A percentile compares a stretch with the other conserved stretches of the same genome.
These are phyloP conservation scores for Bombus breviceps DNA, from an alignment of 1,140 invertebrate genomes.

Conservation along the genomic window DNA sequence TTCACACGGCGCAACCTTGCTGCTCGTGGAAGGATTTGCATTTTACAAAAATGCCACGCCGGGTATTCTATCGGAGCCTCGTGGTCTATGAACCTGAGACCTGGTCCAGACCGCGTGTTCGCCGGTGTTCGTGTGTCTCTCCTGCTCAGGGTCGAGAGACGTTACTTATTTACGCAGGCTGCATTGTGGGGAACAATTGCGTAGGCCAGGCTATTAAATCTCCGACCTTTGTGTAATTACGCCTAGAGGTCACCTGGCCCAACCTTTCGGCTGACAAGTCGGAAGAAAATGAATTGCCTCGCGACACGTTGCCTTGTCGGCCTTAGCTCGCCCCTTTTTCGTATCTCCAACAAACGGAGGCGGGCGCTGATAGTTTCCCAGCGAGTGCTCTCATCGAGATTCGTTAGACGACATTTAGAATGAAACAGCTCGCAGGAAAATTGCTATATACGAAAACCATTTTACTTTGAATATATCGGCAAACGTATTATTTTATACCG, in stretches of 20 bases:
- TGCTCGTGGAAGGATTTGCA: conserved; percentile 71
- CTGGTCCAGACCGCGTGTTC: conserved; percentile 59
- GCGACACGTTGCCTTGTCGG: neutral
- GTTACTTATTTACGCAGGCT: conserved; percentile 63
- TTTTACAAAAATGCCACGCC: conserved; percentile 66
- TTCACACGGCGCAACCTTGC: conserved; percentile 55
- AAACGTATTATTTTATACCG: too few relatives aligned
- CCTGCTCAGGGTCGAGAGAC: conserved; percentile 66
- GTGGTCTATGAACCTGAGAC: conserved; percentile 65
- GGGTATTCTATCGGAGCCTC: conserved; percentile 65
- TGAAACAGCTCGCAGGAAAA: too few relatives aligned
- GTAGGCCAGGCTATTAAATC: conserved; percentile 63
- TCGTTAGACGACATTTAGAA: too few relatives aligned
- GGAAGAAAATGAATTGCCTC: conserved; percentile 51
- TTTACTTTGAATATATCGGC: too few relatives aligned
- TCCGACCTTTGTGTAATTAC: conserved; percentile 63
- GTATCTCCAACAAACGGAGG: neutral
- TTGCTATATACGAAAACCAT: too few relatives aligned
- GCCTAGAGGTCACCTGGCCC: conserved; percentile 47
- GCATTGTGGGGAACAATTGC: conserved; percentile 63
- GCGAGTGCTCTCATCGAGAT: too few relatives aligned
- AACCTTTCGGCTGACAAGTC: conserved; percentile 59
- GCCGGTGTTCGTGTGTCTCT: conserved; percentile 43
- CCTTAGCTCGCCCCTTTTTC: neutral
- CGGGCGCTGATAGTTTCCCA: neutral